Evolutionary conservation across 2,888 invertebrate genomes (phyloP).

Genomic region (Platycheirus albimanus): DNA sequence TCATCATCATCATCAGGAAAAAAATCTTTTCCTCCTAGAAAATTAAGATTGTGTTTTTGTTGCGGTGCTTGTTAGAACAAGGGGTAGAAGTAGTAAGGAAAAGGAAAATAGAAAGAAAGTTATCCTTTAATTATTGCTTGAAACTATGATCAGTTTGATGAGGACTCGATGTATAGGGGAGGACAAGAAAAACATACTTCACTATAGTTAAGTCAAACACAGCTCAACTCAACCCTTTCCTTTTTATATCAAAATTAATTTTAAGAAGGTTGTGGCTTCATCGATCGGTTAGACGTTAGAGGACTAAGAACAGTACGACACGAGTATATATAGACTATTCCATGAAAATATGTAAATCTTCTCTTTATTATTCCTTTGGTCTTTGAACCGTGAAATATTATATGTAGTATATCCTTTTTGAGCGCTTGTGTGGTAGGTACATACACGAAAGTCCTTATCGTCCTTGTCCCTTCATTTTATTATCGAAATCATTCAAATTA

Average conservation of each 20-base stretch:
- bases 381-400: constrained; percentile 42
- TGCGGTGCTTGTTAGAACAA: neutral
- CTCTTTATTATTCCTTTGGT: constrained; percentile 34
- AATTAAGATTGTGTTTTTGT: constrained; percentile 32
- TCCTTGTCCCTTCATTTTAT: constrained; percentile 21
- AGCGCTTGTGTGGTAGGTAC: neutral
- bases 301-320: too few species aligned
- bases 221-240: constrained; percentile 25
- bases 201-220: constrained; percentile 19
- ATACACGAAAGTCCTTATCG: neutral
- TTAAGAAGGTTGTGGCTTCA: too few species aligned
- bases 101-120: constrained; percentile 2
- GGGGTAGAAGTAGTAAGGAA: neutral
- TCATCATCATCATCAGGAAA: too few species aligned
- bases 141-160: constrained; percentile 39
- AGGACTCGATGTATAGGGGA: neutral
- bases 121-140: constrained; percentile 42
- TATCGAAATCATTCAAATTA: constrained; percentile 61
- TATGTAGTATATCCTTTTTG: neutral
- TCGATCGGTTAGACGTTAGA: too few species aligned
- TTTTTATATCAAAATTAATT: constrained; percentile 33
- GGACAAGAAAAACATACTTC: neutral
- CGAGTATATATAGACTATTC: constrained; percentile 20
- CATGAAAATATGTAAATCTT: constrained; percentile 4
- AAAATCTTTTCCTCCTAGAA: constrained; percentile 29